These are phyloP conservation scores for Cavia porcellus DNA, from an alignment of 2,113 vertebrate species.

Conservation along the genomic window DNA sequence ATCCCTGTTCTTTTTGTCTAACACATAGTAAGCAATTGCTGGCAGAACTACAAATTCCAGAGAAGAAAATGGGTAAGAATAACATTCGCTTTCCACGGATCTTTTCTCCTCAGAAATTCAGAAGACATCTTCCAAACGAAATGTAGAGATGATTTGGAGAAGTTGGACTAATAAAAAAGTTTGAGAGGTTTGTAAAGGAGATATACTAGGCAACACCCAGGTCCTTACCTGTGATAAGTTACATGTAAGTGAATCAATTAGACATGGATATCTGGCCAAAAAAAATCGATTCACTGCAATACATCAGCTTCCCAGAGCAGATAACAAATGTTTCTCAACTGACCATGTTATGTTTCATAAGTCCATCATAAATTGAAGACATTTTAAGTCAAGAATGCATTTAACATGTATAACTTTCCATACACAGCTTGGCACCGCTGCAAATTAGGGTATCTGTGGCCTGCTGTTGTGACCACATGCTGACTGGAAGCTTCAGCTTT, in stretches of 20 bases:
- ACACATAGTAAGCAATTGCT: slow-evolving; percentile 49
- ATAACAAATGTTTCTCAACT: background rate
- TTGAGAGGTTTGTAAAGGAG: background rate
- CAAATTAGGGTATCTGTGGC: background rate
- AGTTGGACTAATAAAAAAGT: slow-evolving; percentile 42
- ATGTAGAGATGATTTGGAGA: slow-evolving; percentile 42
- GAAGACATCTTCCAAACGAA: slow-evolving; percentile 51
- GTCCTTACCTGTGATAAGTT: background rate
- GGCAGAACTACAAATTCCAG: slow-evolving; percentile 54
- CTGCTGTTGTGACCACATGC: background rate
- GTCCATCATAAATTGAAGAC: background rate
- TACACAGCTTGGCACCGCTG: background rate
- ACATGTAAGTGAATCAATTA: background rate
- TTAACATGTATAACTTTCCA: background rate
- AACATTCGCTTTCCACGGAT: slow-evolving; percentile 35
- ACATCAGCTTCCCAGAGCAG: background rate
- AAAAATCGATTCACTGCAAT: background rate
- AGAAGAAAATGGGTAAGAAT: slow-evolving; percentile 72
- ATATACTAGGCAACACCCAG: background rate
- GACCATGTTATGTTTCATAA: background rate
- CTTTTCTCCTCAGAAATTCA: background rate
- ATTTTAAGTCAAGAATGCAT: background rate
- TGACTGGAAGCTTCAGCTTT: background rate
- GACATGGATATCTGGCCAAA: background rate
- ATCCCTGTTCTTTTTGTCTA: slow-evolving; percentile 58